These are phyloP conservation scores for Cassiopea andromeda DNA, from an alignment of 30 jellyfish, hydroid and myxozoan species.

Conservation along the genomic window DNA sequence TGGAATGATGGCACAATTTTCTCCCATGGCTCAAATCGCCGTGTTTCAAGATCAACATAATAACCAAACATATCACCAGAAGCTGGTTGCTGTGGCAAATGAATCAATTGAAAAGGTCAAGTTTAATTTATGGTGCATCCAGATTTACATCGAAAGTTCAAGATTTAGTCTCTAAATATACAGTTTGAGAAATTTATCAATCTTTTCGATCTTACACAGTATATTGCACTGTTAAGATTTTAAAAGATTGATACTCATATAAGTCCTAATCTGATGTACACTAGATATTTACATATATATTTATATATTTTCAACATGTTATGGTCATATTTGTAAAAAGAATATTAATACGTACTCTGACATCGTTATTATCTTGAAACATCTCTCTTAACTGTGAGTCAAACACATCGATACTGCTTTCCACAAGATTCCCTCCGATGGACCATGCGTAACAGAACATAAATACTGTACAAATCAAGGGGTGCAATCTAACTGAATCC, in stretches of 20 bases:
- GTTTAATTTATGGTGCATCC: too few relatives aligned
- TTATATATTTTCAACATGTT: neutral
- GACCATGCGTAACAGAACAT: slow-evolving; percentile 88
- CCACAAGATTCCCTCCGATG: slow-evolving; percentile 91
- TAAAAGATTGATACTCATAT: too few relatives aligned
- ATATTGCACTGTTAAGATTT: too few relatives aligned
- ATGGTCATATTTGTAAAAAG: neutral
- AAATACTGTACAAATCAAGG: slow-evolving; percentile 79
- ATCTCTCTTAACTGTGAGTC: slow-evolving; percentile 84
- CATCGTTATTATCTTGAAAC: slow-evolving; percentile 82
- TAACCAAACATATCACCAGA: slow-evolving; percentile 94
- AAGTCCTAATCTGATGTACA: too few relatives aligned
- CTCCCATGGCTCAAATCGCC: slow-evolving; percentile 97
- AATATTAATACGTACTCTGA: slow-evolving; percentile 68
- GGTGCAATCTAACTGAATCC: slow-evolving; percentile 85
- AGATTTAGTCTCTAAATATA: too few relatives aligned
- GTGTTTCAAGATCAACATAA: slow-evolving; percentile 82
- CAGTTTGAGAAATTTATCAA: too few relatives aligned
- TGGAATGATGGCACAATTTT: slow-evolving; percentile 88
- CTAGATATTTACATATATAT: neutral
- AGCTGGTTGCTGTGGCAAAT: slow-evolving; percentile 64
- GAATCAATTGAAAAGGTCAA: neutral
- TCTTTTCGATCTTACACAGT: too few relatives aligned
- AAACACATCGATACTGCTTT: slow-evolving; percentile 80
- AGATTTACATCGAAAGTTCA: neutral